Evolutionary conservation across 2,888 invertebrate genomes (phyloP).

Genomic region (Caenorhabditis macrosperma): DNA sequence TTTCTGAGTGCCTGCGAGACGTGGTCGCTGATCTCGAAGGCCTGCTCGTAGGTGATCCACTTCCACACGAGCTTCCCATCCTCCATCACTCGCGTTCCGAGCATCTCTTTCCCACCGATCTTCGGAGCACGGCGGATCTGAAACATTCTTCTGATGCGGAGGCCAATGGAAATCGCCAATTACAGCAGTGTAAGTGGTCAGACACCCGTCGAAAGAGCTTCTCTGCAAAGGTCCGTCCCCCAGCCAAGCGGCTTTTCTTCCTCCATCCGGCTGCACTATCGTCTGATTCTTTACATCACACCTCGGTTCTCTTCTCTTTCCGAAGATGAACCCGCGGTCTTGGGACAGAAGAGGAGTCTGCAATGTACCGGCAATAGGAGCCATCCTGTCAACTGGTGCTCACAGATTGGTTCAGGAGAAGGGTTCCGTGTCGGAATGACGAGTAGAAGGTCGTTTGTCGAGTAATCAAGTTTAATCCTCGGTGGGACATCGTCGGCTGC

Average conservation of each 20-base stretch:
- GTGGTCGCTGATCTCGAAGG: constrained; percentile 37
- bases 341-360: constrained; percentile 13
- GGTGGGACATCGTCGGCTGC: constrained; percentile 37
- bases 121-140: constrained; percentile 25
- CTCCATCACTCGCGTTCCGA: constrained; percentile 41
- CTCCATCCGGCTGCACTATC: constrained; percentile 40
- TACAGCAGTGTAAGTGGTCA: constrained; percentile 31
- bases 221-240: constrained; percentile 25
- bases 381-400: background rate
- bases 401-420: constrained; percentile 31
- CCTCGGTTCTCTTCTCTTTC: constrained; percentile 16
- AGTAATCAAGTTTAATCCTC: constrained; percentile 46
- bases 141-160: background rate
- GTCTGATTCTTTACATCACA: constrained; percentile 42
- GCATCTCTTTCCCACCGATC: constrained; percentile 52
- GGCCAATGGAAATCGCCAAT: background rate
- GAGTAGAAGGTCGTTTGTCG: constrained; percentile 33
- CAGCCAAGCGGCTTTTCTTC: constrained; percentile 36
- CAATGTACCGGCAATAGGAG: background rate
- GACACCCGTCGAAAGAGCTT: constrained; percentile 18
- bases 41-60: constrained; percentile 53
- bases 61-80: constrained; percentile 48
- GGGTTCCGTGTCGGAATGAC: constrained; percentile 16
- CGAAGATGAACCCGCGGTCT: constrained; percentile 44
- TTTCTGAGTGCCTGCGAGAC: constrained; percentile 41